Conservation (phyloP, 2,888 invertebrate species). For the Hirtodrosophila confusa region DNA sequence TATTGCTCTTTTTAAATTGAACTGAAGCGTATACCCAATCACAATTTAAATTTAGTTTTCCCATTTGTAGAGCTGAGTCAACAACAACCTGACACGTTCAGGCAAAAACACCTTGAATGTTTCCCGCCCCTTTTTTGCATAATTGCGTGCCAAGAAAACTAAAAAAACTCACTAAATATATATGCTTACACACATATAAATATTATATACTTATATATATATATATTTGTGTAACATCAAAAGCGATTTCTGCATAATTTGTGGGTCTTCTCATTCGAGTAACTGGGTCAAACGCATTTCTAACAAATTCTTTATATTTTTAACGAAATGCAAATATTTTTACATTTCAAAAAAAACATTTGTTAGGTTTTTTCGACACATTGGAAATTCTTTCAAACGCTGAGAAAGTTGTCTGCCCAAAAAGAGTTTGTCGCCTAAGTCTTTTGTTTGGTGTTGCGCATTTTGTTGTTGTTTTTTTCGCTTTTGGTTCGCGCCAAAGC, state of each 20-base stretch:
- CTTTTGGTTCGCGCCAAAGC: conserved; percentile 36
- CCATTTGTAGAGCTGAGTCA: conserved; percentile 14
- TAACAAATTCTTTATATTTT: conserved; percentile 1
- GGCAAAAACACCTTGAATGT: conserved; percentile 52
- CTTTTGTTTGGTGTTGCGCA: conserved; percentile 58
- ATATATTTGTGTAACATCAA: conserved; percentile 22
- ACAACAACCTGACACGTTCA: conserved; percentile 35
- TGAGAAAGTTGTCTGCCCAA: conserved; percentile 66
- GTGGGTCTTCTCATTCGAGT: conserved; percentile 43
- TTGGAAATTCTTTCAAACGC: conserved; percentile 46
- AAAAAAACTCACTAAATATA: conserved; percentile 14
- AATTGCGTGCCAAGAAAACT: conserved; percentile 65
- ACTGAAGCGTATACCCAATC: neutral
- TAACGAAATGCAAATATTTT: conserved; percentile 43
- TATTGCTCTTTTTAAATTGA: conserved; percentile 44
- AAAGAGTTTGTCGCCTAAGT: conserved; percentile 73
- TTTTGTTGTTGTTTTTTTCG: conserved; percentile 16
- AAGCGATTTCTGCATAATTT: conserved; percentile 58
- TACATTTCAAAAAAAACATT: neutral
- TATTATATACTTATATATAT: conserved; percentile 2
- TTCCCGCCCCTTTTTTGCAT: conserved; percentile 40
- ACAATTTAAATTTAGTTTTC: conserved; percentile 20
- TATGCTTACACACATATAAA: neutral
- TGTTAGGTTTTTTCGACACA: conserved; percentile 6
- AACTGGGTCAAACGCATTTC: conserved; percentile 48